These are phyloP conservation scores for Xyrauchen texanus DNA, from an alignment of 2,113 vertebrate genomes.

Conservation along the genomic window DNA sequence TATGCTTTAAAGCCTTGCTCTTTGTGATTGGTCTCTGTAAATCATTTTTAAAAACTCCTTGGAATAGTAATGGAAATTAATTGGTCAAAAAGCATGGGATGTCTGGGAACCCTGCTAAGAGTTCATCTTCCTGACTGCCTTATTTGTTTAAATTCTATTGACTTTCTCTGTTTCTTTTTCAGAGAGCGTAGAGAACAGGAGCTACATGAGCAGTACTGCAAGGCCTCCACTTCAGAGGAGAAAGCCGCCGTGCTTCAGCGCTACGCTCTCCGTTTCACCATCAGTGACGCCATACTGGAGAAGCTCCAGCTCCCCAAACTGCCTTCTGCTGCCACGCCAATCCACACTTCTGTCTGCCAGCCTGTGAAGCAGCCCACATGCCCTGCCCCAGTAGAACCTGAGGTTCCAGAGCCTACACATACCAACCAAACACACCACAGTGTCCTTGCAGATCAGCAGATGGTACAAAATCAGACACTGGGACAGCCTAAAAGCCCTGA, in stretches of 20 bases:
- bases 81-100: too few species aligned
- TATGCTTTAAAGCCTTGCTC: too few species aligned
- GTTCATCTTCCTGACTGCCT: too few species aligned
- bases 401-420: constrained; percentile 62
- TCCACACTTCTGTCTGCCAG: background rate
- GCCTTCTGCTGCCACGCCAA: constrained; percentile 52
- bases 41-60: too few species aligned
- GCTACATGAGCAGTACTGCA: constrained; percentile 88
- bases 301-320: constrained; percentile 88
- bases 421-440: constrained; percentile 57
- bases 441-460: constrained; percentile 57
- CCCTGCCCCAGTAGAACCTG: constrained; percentile 4
- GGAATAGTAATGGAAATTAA: too few species aligned
- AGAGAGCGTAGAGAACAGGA: constrained; percentile 87
- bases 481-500: constrained; percentile 36
- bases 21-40: too few species aligned
- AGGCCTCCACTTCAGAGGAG: constrained; percentile 86
- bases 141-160: background rate
- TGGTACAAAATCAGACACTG: constrained; percentile 58
- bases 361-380: background rate
- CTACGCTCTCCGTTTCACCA: constrained; percentile 94
- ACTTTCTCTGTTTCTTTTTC: background rate
- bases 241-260: constrained; percentile 89
- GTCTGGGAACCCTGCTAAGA: too few species aligned
- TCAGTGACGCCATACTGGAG: constrained; percentile 95